These are phyloP conservation scores for Protobothrops flavoviridis DNA, from an alignment of 2,113 vertebrate genomes.

Conservation along the genomic window DNA sequence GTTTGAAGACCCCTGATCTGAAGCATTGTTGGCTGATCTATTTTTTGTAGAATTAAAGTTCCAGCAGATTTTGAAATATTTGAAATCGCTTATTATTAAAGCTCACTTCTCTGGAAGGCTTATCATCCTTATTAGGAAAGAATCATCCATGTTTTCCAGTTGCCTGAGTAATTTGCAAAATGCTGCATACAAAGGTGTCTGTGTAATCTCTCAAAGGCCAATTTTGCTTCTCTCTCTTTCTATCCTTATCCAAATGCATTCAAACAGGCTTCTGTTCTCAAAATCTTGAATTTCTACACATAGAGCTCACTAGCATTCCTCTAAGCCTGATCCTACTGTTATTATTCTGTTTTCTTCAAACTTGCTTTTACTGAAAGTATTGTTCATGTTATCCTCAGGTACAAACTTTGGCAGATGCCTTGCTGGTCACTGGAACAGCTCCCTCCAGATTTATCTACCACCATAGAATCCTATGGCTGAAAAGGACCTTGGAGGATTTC, in stretches of 20 bases:
- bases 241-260: not conserved
- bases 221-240: not conserved
- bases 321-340: not conserved
- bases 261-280: not conserved
- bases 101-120: not conserved
- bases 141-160: not conserved
- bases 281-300: not conserved
- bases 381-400: not conserved
- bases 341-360: not conserved
- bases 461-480: too few relatives aligned
- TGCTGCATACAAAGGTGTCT: not conserved
- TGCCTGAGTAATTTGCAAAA: not conserved
- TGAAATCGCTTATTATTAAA: not conserved
- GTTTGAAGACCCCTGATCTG: not conserved
- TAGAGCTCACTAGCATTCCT: not conserved
- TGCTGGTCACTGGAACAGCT: not conserved
- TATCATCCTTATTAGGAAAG: not conserved
- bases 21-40: not conserved
- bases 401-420: not conserved
- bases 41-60: not conserved
- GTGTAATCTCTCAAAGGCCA: not conserved
- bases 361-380: not conserved
- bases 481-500: too few relatives aligned
- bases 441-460: not conserved
- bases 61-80: not conserved